Evolutionary conservation across 2,888 invertebrate species (phyloP).

Genomic region (Metallyticus violacea): DNA sequence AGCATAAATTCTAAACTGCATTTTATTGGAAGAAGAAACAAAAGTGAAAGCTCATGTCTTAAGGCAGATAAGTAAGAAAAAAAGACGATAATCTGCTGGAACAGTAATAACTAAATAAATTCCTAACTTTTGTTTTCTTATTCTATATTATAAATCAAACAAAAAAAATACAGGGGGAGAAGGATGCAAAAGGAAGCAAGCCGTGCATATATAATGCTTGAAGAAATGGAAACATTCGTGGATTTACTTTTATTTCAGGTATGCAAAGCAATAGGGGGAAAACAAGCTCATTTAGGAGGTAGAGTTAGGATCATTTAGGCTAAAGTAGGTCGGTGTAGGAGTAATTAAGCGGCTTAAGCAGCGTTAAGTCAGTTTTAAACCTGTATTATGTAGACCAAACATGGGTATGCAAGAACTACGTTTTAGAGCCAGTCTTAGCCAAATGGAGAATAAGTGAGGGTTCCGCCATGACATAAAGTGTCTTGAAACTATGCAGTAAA

Average conservation of each 20-base stretch:
- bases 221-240: too few relatives aligned
- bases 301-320: neutral
- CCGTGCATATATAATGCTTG: neutral
- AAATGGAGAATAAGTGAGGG: neutral
- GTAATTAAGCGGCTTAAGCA: neutral
- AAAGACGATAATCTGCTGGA: too few relatives aligned
- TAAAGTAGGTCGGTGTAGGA: neutral
- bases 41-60: too few relatives aligned
- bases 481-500: too few relatives aligned
- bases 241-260: neutral
- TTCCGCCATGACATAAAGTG: too few relatives aligned
- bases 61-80: too few relatives aligned
- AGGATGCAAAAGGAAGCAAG: neutral
- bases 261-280: neutral
- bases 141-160: too few relatives aligned
- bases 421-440: neutral
- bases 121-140: too few relatives aligned
- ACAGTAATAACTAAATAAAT: too few relatives aligned
- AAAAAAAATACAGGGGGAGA: neutral
- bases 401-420: neutral
- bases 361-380: neutral
- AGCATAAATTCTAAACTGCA: too few relatives aligned
- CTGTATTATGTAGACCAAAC: neutral
- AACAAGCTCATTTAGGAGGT: neutral
- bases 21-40: too few relatives aligned